phyloP scores from a whole-genome alignment of 2,113 vertebrate genomes.

The Corydoras maculifer region DNA sequence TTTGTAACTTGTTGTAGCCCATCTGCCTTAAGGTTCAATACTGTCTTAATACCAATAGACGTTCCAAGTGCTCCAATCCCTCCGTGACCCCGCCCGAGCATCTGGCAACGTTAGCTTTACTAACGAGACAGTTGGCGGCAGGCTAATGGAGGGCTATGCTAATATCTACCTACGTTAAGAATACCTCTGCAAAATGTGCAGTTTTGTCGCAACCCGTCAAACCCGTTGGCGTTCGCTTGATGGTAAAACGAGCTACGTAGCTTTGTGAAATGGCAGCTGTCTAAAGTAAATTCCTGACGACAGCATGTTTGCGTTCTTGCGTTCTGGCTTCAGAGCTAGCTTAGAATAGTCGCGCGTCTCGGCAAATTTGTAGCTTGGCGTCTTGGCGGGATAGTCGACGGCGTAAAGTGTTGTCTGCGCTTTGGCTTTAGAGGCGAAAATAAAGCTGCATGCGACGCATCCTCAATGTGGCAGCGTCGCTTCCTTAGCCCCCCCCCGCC shows the following conservation, averaged over 20 bases:
- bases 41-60: no score
- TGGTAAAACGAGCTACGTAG: not conserved
- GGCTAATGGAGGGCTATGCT: not conserved
- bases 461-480: conserved; percentile 7
- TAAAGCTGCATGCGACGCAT: conserved; percentile 32
- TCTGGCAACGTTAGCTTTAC: not conserved
- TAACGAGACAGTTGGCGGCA: no score
- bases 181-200: not conserved
- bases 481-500: conserved; percentile 21
- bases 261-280: not conserved
- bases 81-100: not conserved
- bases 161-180: not conserved
- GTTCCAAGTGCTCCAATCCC: no score
- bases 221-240: not conserved
- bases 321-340: not conserved
- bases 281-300: not conserved
- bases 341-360: conserved; percentile 27
- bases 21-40: no score
- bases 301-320: not conserved
- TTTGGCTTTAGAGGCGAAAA: conserved; percentile 36
- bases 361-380: conserved; percentile 30
- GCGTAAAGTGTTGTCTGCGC: conserved; percentile 31
- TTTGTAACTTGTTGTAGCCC: no score
- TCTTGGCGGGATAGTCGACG: conserved; percentile 29
- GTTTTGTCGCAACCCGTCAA: not conserved